Base-by-base conservation (phyloP, 2,888 invertebrate genomes). In the Temnothorax unifasciatus region DNA sequence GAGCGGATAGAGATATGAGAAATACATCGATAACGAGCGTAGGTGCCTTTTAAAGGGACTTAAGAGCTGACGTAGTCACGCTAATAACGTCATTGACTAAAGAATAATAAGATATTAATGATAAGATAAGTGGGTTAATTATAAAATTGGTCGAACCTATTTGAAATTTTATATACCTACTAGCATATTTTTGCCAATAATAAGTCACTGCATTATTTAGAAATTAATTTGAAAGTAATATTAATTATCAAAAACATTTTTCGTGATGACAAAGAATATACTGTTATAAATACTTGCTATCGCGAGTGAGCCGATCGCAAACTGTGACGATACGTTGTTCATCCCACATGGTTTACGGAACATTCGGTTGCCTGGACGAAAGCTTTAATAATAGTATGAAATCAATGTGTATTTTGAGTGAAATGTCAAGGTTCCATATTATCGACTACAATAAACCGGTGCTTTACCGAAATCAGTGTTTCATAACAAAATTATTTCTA, bases 381-480 rank as follows among this genome's bases (percentile, higher is more conserved):
- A 81, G 59, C 41, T 71, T 71, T 71, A 71, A 61, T 69, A 71
- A 71, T 61, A 69, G 38, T 73, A 59, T 5, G 21, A 9, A 71
- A 38, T 71, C 57, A 59, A 71, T 71, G 57, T 59, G 34, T 73
- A 81, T 71, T 71, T 81, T 59, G 34, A 81, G 47, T 47, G 59
- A 79, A 79, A 79, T 81, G 79, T 71, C 79, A 73, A 81, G 79
- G 73, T 71, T 47, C 34, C 59, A 13, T 2, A 25, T 73, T 81
- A 71, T 81, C 38, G 79, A 61, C 73, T 71, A 47, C 73, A 59
- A 73, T 38, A 61, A 81, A 59, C 21, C 47, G 15, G 5, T 15
- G 47, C 34, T 69, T 57, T 44, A 25, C 44, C 11, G 66, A 15
- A 63, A 68, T 5, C 54, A 1, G 41, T 54, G 54, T 68, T 44